Conservation (phyloP, 2,797 vertebrate species). For the Macropodus opercularis region DNA sequence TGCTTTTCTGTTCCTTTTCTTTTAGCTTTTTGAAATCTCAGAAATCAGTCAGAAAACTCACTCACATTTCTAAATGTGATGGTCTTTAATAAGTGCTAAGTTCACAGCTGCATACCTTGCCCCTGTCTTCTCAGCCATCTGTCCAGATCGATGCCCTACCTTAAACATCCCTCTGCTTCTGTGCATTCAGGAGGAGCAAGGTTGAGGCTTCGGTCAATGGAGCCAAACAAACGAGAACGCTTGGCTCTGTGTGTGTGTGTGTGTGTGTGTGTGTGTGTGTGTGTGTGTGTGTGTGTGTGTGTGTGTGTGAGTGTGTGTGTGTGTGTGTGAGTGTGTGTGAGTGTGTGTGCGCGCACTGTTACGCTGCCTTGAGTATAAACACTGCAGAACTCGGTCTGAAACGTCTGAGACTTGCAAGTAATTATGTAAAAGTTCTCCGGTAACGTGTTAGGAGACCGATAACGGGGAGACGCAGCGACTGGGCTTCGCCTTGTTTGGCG, state of each 20-base stretch:
- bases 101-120: slow-evolving; percentile 58
- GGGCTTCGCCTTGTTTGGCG: slow-evolving; percentile 34
- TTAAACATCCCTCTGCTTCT: slow-evolving; percentile 27
- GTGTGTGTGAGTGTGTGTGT: too few species aligned
- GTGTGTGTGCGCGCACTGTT: slow-evolving; percentile 33
- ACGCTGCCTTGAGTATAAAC: slow-evolving; percentile 50
- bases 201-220: slow-evolving; percentile 68
- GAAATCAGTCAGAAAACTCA: too few species aligned
- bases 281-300: too few species aligned
- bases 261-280: slow-evolving; percentile 14
- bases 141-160: slow-evolving; percentile 47
- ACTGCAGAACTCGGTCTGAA: slow-evolving; percentile 59
- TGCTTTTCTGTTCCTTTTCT: neutral
- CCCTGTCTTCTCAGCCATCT: slow-evolving; percentile 65
- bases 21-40: too few species aligned
- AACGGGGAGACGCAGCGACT: slow-evolving; percentile 37
- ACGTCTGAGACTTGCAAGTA: slow-evolving; percentile 46
- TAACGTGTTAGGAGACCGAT: slow-evolving; percentile 56
- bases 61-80: too few species aligned
- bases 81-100: slow-evolving; percentile 35
- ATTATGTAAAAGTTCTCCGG: slow-evolving; percentile 57
- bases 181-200: slow-evolving; percentile 53
- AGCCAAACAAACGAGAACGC: slow-evolving; percentile 61
- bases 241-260: slow-evolving; percentile 28
- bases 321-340: too few species aligned